Percentiles rank a stretch among this genome's conserved stretches.
Conservation (phyloP, 2,888 invertebrate genomes). For the Leucania comma region DNA sequence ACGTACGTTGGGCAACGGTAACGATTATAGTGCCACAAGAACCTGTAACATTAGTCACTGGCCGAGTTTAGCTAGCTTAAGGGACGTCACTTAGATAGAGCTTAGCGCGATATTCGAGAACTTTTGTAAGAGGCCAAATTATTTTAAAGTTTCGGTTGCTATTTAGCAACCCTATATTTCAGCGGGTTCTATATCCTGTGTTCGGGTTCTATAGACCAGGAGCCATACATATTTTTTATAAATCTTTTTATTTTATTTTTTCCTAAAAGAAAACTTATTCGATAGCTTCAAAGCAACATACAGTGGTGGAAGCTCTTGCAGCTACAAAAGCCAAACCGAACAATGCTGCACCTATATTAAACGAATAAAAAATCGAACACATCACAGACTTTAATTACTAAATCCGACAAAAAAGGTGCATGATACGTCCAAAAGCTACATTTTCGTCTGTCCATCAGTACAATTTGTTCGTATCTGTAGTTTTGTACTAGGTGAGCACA, state of each 20-base stretch:
- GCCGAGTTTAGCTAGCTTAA: slow-evolving; percentile 42
- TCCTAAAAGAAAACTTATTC: not conserved
- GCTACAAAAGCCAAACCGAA: slow-evolving; percentile 26
- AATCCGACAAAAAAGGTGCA: slow-evolving; percentile 58
- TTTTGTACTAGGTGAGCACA: slow-evolving; percentile 74
- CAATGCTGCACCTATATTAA: slow-evolving; percentile 20
- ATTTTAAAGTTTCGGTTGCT: slow-evolving; percentile 1
- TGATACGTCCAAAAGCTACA: slow-evolving; percentile 59
- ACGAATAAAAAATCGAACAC: slow-evolving; percentile 49
- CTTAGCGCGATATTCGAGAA: not conserved
- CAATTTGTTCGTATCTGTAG: slow-evolving; percentile 72
- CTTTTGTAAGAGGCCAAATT: slow-evolving; percentile 1
- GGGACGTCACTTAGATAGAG: slow-evolving; percentile 30
- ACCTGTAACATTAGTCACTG: slow-evolving; percentile 61
- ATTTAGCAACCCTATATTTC: not conserved
- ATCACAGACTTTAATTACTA: slow-evolving; percentile 59
- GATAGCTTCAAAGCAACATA: not conserved
- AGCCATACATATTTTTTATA: not conserved
- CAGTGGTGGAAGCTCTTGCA: slow-evolving; percentile 3
- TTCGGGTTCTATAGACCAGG: not conserved
- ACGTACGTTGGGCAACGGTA: slow-evolving; percentile 57
- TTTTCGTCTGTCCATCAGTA: slow-evolving; percentile 52
- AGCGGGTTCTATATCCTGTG: not conserved
- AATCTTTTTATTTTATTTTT: not conserved
- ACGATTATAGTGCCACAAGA: slow-evolving; percentile 60